Conservation (phyloP, 2,888 invertebrate genomes). For the Caenorhabditis doughertyi region DNA sequence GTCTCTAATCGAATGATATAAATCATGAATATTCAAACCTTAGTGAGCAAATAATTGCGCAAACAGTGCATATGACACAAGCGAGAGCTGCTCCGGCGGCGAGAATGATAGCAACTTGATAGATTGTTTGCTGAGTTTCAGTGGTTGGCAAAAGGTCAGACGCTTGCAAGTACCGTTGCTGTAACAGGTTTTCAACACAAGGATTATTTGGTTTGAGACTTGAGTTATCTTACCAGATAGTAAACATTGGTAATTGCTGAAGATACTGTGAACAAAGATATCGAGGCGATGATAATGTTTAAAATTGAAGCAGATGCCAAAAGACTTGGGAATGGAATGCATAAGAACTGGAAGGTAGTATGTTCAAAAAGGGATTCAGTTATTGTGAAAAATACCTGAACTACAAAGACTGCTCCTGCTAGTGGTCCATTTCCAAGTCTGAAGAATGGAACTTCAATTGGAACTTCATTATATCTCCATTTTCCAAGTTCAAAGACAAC, state of each 20-base stretch:
- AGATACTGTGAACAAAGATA: conserved; percentile 80
- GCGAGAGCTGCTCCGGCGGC: conserved; percentile 79
- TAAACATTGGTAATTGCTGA: conserved; percentile 81
- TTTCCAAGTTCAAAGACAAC: conserved; percentile 82
- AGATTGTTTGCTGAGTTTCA: conserved; percentile 70
- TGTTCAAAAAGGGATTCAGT: background rate
- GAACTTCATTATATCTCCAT: conserved; percentile 80
- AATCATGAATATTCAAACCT: conserved; percentile 67
- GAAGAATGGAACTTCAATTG: conserved; percentile 81
- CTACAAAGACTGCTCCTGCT: conserved; percentile 78
- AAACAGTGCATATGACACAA: conserved; percentile 77
- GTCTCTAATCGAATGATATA: conserved; percentile 17
- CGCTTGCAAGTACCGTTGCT: conserved; percentile 77
- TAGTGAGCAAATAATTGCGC: conserved; percentile 76
- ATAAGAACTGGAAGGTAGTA: conserved; percentile 67
- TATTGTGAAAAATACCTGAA: conserved; percentile 75
- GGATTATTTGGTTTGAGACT: background rate
- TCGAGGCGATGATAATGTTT: conserved; percentile 78
- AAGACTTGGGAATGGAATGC: conserved; percentile 74
- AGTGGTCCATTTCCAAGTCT: conserved; percentile 81
- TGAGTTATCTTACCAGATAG: conserved; percentile 75
- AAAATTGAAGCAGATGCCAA: conserved; percentile 77
- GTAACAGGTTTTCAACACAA: conserved; percentile 39
- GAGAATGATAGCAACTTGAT: conserved; percentile 78
- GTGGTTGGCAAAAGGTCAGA: conserved; percentile 72